Conservation (phyloP, 2,888 invertebrate genomes). For the Drosophila imparisetae region DNA sequence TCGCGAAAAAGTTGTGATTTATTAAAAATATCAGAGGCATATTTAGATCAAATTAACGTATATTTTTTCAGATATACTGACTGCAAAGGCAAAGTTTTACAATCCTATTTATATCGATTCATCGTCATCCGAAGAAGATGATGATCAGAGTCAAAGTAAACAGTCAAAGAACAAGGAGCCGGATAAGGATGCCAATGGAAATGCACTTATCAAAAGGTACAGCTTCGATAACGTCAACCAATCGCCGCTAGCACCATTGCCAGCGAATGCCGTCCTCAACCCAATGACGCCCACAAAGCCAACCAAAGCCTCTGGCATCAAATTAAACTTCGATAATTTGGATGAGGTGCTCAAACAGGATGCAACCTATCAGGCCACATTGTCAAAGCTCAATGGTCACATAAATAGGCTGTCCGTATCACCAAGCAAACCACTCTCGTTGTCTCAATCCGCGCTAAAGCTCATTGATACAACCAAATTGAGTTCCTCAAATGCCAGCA, state of each 20-base stretch:
- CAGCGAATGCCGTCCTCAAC: background rate
- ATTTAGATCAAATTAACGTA: background rate
- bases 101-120: constrained; percentile 82
- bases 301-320: constrained; percentile 19
- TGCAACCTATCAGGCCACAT: constrained; percentile 72
- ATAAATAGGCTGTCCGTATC: constrained; percentile 68
- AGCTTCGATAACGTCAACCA: constrained; percentile 61
- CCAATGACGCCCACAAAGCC: constrained; percentile 11
- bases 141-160: constrained; percentile 14
- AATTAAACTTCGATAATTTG: constrained; percentile 73
- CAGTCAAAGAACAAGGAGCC: constrained; percentile 14
- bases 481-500: constrained; percentile 27
- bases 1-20: constrained; percentile 23
- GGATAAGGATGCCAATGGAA: constrained; percentile 37
- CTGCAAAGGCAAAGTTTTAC: constrained; percentile 47
- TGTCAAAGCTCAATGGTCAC: constrained; percentile 75
- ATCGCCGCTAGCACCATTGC: constrained; percentile 68
- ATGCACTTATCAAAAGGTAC: constrained; percentile 65
- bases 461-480: background rate
- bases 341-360: constrained; percentile 72
- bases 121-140: constrained; percentile 78
- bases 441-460: constrained; percentile 46
- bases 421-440: constrained; percentile 40
- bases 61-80: constrained; percentile 28
- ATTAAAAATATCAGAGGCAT: background rate